Percentiles rank a stretch among this genome's conserved stretches.
Conservation (phyloP, 2,888 invertebrate species). For the Plebejus anna region DNA sequence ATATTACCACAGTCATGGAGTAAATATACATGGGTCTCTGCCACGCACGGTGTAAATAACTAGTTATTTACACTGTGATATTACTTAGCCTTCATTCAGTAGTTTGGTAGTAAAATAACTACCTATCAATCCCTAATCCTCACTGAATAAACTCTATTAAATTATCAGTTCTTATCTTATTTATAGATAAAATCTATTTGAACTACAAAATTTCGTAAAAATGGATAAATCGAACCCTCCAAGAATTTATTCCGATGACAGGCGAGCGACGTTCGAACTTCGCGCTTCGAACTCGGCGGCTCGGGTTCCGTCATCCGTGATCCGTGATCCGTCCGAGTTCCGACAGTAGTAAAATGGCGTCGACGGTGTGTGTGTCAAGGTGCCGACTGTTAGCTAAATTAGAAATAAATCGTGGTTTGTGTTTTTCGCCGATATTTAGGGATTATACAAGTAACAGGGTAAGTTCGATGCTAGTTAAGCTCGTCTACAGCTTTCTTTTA, state of each 20-base stretch:
- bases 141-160: background rate
- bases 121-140: too few relatives aligned
- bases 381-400: conserved; percentile 81
- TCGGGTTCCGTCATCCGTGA: background rate
- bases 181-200: background rate
- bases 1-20: too few relatives aligned
- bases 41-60: too few relatives aligned
- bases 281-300: background rate
- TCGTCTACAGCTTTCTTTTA: conserved; percentile 42
- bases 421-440: conserved; percentile 74
- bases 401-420: conserved; percentile 80
- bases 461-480: conserved; percentile 48
- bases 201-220: too few relatives aligned
- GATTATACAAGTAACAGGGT: conserved; percentile 75
- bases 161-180: background rate
- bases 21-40: too few relatives aligned
- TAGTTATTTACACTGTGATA: too few relatives aligned
- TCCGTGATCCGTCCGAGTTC: background rate
- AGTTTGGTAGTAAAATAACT: too few relatives aligned
- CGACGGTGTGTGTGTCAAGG: conserved; percentile 80
- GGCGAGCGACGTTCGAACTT: background rate
- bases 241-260: background rate
- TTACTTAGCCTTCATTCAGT: too few relatives aligned
- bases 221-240: background rate
- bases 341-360: conserved; percentile 79